phyloP scores from a whole-genome alignment of 2,113 vertebrate species.

The Halichoeres trimaculatus region DNA sequence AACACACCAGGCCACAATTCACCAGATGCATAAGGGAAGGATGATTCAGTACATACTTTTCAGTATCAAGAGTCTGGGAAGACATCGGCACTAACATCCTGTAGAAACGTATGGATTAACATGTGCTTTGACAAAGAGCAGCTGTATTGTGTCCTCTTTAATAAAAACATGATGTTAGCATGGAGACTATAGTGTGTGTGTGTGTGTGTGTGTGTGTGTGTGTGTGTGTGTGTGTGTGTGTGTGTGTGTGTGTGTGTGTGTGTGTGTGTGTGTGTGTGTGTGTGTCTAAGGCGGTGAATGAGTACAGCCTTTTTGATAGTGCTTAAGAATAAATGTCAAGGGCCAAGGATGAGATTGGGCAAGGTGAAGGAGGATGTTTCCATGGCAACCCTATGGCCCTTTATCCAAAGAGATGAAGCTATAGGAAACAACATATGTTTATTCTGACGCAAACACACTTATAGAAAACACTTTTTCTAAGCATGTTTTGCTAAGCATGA shows the following conservation, averaged over 20 bases:
- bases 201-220: slow-evolving; percentile 3
- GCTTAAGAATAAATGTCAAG: slow-evolving; percentile 19
- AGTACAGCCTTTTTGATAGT: background rate
- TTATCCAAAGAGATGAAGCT: background rate
- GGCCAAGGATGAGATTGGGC: slow-evolving; percentile 11
- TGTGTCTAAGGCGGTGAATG: background rate
- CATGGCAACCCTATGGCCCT: slow-evolving; percentile 31
- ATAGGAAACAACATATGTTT: background rate
- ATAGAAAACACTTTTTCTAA: no score
- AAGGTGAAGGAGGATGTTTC: background rate
- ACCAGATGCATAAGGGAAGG: no score
- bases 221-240: slow-evolving; percentile 1
- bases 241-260: slow-evolving; percentile 4
- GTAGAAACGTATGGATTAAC: background rate
- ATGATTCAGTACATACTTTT: no score
- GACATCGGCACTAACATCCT: background rate
- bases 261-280: slow-evolving; percentile 6
- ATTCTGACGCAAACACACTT: no score
- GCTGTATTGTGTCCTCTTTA: no score
- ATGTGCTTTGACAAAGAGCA: background rate
- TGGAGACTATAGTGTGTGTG: background rate
- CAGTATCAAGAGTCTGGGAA: no score
- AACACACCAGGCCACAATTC: no score
- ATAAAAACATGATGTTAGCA: background rate
- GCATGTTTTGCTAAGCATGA: no score